Conservation (phyloP, 2,113 vertebrate species). For the Probosciger aterrimus region DNA sequence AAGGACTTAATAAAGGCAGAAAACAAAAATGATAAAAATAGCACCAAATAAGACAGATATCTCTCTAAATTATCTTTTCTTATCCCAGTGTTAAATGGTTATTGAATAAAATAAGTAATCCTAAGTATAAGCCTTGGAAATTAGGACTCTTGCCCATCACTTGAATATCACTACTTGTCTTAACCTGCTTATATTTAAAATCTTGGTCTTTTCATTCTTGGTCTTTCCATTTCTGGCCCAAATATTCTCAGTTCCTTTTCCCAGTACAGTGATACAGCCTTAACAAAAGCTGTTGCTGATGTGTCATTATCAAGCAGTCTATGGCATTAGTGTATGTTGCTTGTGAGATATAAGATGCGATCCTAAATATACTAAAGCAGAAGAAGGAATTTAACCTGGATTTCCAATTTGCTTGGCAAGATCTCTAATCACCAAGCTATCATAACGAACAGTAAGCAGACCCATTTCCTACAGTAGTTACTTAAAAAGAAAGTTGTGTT, state of each 20-base stretch:
- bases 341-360: background rate
- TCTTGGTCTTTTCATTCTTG: background rate
- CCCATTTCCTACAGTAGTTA: background rate
- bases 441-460: background rate
- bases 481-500: background rate
- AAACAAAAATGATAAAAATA: background rate
- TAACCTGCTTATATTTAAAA: background rate
- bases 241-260: background rate
- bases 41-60: background rate
- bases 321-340: background rate
- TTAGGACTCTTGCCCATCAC: background rate
- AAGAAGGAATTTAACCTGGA: background rate
- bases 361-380: background rate
- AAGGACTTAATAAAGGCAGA: background rate
- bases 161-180: background rate
- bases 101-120: background rate
- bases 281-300: background rate
- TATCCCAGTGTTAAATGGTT: background rate
- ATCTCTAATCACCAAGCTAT: background rate
- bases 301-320: background rate
- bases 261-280: background rate
- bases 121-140: background rate
- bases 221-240: background rate
- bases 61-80: background rate
- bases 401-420: background rate